Conservation (phyloP, 2,888 invertebrate genomes). For the Ischnura elegans region DNA sequence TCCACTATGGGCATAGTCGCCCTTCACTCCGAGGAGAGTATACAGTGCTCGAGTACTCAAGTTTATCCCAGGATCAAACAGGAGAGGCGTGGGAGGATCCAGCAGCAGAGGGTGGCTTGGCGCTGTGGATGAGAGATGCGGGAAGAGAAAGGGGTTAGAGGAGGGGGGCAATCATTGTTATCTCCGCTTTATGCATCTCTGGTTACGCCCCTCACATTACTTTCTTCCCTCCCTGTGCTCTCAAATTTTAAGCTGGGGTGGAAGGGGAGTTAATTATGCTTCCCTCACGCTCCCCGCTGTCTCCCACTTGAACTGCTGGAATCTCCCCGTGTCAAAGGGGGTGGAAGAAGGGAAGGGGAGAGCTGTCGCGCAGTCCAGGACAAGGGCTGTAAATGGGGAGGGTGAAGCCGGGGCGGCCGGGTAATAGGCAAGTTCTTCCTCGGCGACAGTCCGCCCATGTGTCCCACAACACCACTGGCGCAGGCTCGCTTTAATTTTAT, state of each 20-base stretch:
- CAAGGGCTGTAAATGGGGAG: background rate
- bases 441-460: background rate
- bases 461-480: background rate
- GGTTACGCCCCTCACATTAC: background rate
- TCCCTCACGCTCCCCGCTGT: background rate
- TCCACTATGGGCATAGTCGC: too few species aligned
- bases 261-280: background rate
- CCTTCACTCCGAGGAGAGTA: too few species aligned
- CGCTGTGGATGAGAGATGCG: background rate
- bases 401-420: background rate
- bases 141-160: background rate
- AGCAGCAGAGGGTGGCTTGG: background rate
- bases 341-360: background rate
- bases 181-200: constrained; percentile 24
- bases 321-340: background rate
- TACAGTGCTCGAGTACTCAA: too few species aligned
- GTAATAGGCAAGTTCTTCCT: background rate
- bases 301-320: background rate
- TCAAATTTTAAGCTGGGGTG: background rate
- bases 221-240: background rate
- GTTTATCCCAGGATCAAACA: too few species aligned
- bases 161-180: constrained; percentile 33
- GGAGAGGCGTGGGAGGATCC: background rate
- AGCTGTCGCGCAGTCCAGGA: background rate
- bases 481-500: background rate